These are phyloP conservation scores for Sebastes goodei DNA, from an alignment of 2,797 vertebrate genomes.

Conservation along the genomic window DNA sequence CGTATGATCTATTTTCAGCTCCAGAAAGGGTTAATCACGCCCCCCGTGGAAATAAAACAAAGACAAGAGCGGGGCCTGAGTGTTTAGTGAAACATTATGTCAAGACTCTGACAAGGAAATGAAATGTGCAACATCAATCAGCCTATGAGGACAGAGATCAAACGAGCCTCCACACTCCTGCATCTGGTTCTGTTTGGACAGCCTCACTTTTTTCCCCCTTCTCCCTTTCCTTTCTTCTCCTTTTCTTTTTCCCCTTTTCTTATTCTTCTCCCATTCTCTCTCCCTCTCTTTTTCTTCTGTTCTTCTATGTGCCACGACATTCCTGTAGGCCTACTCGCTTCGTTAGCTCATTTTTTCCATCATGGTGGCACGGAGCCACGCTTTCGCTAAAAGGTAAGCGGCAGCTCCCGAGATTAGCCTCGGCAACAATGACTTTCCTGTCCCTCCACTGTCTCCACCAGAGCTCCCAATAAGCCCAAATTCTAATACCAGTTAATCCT, in stretches of 20 bases:
- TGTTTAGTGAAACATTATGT: slow-evolving; percentile 86
- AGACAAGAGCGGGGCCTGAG: slow-evolving; percentile 72
- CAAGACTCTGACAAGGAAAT: slow-evolving; percentile 84
- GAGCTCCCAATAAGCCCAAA: slow-evolving; percentile 47
- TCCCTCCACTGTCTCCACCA: slow-evolving; percentile 60
- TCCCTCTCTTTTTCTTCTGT: slow-evolving; percentile 53
- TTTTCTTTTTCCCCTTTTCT: slow-evolving; percentile 72
- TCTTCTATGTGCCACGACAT: slow-evolving; percentile 71
- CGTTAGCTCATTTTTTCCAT: slow-evolving; percentile 81
- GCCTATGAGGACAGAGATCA: slow-evolving; percentile 82
- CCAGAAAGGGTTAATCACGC: slow-evolving; percentile 75
- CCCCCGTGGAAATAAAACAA: slow-evolving; percentile 70
- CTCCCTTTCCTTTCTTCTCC: slow-evolving; percentile 69
- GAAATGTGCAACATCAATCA: slow-evolving; percentile 85
- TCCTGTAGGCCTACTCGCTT: slow-evolving; percentile 73
- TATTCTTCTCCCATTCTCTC: slow-evolving; percentile 68
- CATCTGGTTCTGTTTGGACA: slow-evolving; percentile 82
- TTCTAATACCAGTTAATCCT: slow-evolving; percentile 63
- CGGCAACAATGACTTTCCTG: slow-evolving; percentile 69
- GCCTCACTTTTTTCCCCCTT: slow-evolving; percentile 68
- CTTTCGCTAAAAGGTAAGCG: slow-evolving; percentile 65
- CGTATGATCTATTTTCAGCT: slow-evolving; percentile 69
- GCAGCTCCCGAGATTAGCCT: slow-evolving; percentile 61
- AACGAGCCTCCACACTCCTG: slow-evolving; percentile 80
- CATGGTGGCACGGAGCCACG: slow-evolving; percentile 76